A percentile compares a stretch with the other conserved stretches of the same genome.
phyloP scores from a whole-genome alignment of 2,888 invertebrate species.

The Eristalinus sepulchralis region DNA sequence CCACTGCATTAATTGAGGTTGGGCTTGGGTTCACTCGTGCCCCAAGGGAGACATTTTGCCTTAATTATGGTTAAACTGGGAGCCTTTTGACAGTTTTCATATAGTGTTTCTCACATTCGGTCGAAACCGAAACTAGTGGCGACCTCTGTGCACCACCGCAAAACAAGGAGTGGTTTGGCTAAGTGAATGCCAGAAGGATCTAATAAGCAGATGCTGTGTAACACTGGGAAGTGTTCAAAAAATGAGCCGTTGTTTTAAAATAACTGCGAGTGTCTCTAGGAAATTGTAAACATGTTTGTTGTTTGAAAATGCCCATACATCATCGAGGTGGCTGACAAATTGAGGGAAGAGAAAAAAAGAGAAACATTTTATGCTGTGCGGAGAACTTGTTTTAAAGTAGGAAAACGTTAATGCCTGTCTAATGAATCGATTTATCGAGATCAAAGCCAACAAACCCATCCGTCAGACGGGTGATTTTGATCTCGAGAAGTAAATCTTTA shows the following conservation, averaged over 20 bases:
- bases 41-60: conserved; percentile 72
- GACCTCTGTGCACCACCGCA: background rate
- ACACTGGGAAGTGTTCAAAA: background rate
- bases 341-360: background rate
- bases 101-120: conserved; percentile 59
- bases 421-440: background rate
- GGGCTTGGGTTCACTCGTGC: conserved; percentile 70
- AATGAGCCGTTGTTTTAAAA: background rate
- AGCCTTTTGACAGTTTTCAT: conserved; percentile 74
- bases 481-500: background rate
- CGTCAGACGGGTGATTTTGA: background rate
- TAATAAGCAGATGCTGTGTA: conserved; percentile 2
- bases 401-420: background rate
- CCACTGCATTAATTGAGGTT: conserved; percentile 69
- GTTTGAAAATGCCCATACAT: background rate
- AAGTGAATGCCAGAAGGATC: conserved; percentile 23
- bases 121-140: conserved; percentile 41
- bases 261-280: background rate
- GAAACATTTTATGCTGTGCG: background rate
- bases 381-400: background rate
- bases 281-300: background rate
- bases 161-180: conserved; percentile 49
- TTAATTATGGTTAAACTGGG: conserved; percentile 77
- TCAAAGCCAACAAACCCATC: background rate
- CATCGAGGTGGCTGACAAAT: background rate